Base-by-base conservation (phyloP, 2,797 vertebrate species). In the Sebastes minor region DNA sequence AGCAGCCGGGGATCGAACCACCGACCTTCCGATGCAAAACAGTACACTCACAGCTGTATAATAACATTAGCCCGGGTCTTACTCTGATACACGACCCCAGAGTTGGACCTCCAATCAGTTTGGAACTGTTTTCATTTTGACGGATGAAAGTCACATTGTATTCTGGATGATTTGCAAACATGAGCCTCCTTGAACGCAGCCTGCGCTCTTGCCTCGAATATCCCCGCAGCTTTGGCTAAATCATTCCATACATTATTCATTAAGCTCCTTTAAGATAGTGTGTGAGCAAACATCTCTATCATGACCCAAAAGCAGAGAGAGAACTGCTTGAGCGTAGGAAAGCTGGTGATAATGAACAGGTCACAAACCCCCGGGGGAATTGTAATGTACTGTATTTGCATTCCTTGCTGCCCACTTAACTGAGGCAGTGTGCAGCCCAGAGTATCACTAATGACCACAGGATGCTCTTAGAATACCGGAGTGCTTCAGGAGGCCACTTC, bases 241-340 rank as follows among this genome's bases (percentile, higher is more conserved):
- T 25, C 12, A 2, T 32, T 5, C 11, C 53, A 89, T 90, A 33
- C 78, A 94, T 94, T 86, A 93, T 93, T 92, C 87, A 92, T 82
- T 16, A n/a, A 33, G 61, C 61, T 76, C 74, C 67, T 84, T 78
- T 78, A 77, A 78, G 22, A 68, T 60, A 57, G 72, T 55, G 71
- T 75, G 81, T 59, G 61, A 85, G 75, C 65, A 85, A 90, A 87
- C 83, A 86, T 81, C 75, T 87, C 68, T 63, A 82, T 67, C 35
- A 10, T 86, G 77, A 79, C 85, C 81, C 70, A 64, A 83, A 82
- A 84, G 42, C 9, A 53, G 42, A 60, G 74, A 35, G 76, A 35
- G 78, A 86, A 62, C 53, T 56, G 32, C 82, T 86, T 5, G 84
- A 13, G 42, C n/a, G 6, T 53, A 11, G n/a, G 68, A 49, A 74